Base-by-base conservation (phyloP, 2,888 invertebrate genomes). In the Chymomyza amoena region DNA sequence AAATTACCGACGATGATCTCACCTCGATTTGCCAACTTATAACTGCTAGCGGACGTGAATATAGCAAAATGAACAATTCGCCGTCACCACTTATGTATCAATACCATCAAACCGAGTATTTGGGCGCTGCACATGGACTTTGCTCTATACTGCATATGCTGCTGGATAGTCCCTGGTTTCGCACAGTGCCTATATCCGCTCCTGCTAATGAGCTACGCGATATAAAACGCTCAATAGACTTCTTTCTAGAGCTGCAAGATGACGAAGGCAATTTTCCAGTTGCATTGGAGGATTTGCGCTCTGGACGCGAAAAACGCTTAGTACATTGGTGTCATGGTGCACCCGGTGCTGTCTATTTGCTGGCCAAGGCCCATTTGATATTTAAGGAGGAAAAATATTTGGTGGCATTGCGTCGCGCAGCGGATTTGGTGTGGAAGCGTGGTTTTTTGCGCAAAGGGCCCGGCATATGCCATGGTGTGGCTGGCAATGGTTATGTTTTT, bases 241-340 rank as follows among this genome's bases (percentile, higher is more conserved):
- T 81, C 90, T 95, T 64, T 65, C 71, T 91, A 18, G 87, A 85
- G 32, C 78, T 90, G 25, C 96, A 97, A 92, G 95, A 94, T 76
- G 86, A 91, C 0, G 94, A 95, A 68, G 96, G 96, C 0, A 96
- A 96, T 90, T 96, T 96, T 91, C 95, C 96, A 0, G 94, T 95
- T 77, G 95, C 95, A 5, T 93, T 95, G 89, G 96, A 97, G 89
- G 91, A 95, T 64, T 92, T 93, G 6, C 85, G 92, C 51, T 90
- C 90, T 56, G 93, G 93, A 4, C 81, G 91, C 15, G 90, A 92
- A 13, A 95, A 96, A 70, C 95, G 96, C 72, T 92, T 97, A 13
- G 94, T 97, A 0, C 97, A 97, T 89, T 97, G 97, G 97, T 97
- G 97, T 90, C 97, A 97, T 89, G 97, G 97, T 0, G 96, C 96